Evolutionary conservation across 2,113 vertebrate genomes (phyloP).

Genomic region (Cariama cristata): DNA sequence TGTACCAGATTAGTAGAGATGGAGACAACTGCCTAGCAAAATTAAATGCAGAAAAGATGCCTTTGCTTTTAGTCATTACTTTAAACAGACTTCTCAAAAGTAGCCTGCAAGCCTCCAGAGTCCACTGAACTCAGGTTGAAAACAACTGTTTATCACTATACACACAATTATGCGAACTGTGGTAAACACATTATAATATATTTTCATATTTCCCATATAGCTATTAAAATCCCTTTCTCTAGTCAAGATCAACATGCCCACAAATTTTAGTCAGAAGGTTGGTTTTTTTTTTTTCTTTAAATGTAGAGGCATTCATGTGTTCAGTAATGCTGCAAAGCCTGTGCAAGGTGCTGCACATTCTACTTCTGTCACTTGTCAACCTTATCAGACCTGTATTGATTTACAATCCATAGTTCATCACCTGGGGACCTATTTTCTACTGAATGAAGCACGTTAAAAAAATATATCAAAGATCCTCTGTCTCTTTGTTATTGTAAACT

Average conservation of each 20-base stretch:
- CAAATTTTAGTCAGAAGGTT: background rate
- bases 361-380: background rate
- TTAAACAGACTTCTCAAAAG: background rate
- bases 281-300: background rate
- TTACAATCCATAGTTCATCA: background rate
- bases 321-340: background rate
- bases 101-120: background rate
- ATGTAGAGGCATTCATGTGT: background rate
- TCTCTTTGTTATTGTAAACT: slow-evolving; percentile 10
- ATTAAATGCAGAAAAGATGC: background rate
- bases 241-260: background rate
- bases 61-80: background rate
- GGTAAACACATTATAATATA: background rate
- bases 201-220: background rate
- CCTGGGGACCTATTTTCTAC: background rate
- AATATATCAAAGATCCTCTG: background rate
- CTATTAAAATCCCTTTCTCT: background rate
- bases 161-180: background rate
- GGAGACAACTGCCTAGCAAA: background rate
- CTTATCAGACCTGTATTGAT: background rate
- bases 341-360: background rate
- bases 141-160: background rate
- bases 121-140: background rate
- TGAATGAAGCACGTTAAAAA: background rate
- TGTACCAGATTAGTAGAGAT: background rate